Percentiles rank a stretch among this genome's conserved stretches.
phyloP scores from a whole-genome alignment of 2,797 vertebrate species.

The Schizothorax lantsangensis region DNA sequence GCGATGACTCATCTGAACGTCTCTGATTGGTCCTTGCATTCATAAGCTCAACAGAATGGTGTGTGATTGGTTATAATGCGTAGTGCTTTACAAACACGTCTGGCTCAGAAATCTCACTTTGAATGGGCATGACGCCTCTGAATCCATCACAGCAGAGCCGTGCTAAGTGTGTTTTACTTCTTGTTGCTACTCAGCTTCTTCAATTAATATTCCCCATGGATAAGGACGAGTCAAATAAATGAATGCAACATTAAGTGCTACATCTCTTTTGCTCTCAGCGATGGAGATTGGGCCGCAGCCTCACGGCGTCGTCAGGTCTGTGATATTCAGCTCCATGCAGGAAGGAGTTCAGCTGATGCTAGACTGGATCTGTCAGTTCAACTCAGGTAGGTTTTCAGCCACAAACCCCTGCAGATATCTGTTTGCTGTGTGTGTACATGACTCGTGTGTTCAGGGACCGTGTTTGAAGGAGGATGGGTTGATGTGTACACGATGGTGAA shows the following conservation, averaged over 20 bases:
- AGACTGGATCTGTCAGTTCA: constrained; percentile 84
- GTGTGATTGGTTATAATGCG: too few relatives aligned
- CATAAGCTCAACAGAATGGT: too few relatives aligned
- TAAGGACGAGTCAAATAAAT: too few relatives aligned
- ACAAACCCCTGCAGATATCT: constrained; percentile 14
- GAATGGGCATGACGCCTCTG: too few relatives aligned
- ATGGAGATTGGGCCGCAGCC: constrained; percentile 87
- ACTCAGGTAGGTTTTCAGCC: constrained; percentile 77
- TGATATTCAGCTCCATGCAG: constrained; percentile 78
- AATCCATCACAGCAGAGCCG: not conserved
- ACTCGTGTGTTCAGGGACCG: constrained; percentile 65
- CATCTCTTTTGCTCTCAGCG: constrained; percentile 63
- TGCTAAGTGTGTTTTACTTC: too few relatives aligned
- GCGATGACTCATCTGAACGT: too few relatives aligned
- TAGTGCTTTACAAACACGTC: too few relatives aligned
- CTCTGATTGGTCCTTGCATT: too few relatives aligned
- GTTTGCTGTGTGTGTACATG: not conserved
- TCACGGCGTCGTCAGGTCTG: constrained; percentile 82
- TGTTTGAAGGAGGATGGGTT: constrained; percentile 78
- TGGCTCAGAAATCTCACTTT: too few relatives aligned
- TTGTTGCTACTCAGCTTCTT: not conserved
- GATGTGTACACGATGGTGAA: constrained; percentile 76
- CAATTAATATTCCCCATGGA: not conserved
- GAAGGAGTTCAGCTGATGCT: constrained; percentile 74
- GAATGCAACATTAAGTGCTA: too few relatives aligned